phyloP scores from a whole-genome alignment of 2,888 invertebrate genomes.

The Phanerotoma sp. region DNA sequence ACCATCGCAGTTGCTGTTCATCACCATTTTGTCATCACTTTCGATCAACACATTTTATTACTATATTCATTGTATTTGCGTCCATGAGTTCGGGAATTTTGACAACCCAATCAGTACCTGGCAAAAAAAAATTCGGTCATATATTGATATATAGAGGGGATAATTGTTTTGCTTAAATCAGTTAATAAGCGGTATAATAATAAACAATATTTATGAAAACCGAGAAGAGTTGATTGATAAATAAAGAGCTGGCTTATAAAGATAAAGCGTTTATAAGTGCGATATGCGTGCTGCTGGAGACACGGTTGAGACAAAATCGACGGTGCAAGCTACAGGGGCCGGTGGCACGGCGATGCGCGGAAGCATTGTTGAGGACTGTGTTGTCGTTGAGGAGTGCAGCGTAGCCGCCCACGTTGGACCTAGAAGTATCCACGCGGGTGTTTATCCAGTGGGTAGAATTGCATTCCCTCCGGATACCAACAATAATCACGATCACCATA shows the following conservation, averaged over 20 bases:
- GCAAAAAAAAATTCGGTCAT: too few relatives aligned
- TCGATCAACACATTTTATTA: too few relatives aligned
- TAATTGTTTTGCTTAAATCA: too few relatives aligned
- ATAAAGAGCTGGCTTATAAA: background rate
- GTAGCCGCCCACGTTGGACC: slow-evolving; percentile 36
- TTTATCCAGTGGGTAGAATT: slow-evolving; percentile 23
- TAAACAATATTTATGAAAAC: too few relatives aligned
- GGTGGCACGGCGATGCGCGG: slow-evolving; percentile 28
- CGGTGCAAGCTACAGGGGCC: slow-evolving; percentile 25
- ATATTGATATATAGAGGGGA: background rate
- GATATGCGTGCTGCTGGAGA: slow-evolving; percentile 36
- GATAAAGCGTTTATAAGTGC: slow-evolving; percentile 15
- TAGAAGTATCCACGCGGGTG: slow-evolving; percentile 12
- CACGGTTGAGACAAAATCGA: slow-evolving; percentile 31
- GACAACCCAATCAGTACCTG: too few relatives aligned
- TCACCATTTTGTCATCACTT: background rate
- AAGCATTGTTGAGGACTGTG: slow-evolving; percentile 48
- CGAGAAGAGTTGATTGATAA: too few relatives aligned
- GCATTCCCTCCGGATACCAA: slow-evolving; percentile 47
- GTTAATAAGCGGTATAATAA: too few relatives aligned
- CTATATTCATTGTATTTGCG: too few relatives aligned
- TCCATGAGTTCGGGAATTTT: too few relatives aligned
- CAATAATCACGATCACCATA: slow-evolving; percentile 54
- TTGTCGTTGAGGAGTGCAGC: slow-evolving; percentile 37
- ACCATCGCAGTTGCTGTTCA: background rate